Base-by-base conservation (phyloP, 1,140 invertebrate species). In the Euwallacea similis region DNA sequence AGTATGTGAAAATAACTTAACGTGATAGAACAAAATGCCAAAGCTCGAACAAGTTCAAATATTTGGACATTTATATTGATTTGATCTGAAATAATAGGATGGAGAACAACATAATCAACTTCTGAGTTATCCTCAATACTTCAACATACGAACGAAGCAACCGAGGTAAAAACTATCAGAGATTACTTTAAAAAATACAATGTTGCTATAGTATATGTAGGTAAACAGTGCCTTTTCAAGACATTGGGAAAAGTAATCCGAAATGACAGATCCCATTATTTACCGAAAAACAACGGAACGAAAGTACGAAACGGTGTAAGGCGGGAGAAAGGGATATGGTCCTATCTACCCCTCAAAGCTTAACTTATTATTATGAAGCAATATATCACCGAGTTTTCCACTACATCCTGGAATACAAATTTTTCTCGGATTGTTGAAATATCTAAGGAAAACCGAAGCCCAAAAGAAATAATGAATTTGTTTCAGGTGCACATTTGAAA, bases 261-360 rank as follows among this genome's bases (percentile, higher is more conserved):
- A 81, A 81, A 81, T 81, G 80, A 80, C 80, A 81, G 79, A 80
- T 80, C 79, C 80, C 79, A 80, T 81, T 80, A 81, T 81, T 80
- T 81, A 80, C 79, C 68, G 76, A 79, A 80, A 81, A 81, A 81
- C 79, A 81, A 80, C 79, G 79, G 75, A 68, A 74, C 66, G 66
- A 75, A 78, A 80, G 79, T 81, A 80, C 74, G 63, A 80, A 81
- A 81, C 73, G 75, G 76, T 80, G 79, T 81, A 79, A 80, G 74
- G 75, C 71, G 73, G 65, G 67, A 68, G 74, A 74, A 76, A 55
- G 72, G 77, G 73, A 78, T 77, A 73, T 77, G 73, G 74, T 76
- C 72, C 78, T 77, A 80, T 79, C 78, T 77, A 69, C 69, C 74
- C 73, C 73, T 73, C 56, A 77, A 78, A 79, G 77, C 73, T 73